Evolutionary conservation across 2,113 vertebrate species (phyloP).

Genomic region (Actenoides lindsayi): DNA sequence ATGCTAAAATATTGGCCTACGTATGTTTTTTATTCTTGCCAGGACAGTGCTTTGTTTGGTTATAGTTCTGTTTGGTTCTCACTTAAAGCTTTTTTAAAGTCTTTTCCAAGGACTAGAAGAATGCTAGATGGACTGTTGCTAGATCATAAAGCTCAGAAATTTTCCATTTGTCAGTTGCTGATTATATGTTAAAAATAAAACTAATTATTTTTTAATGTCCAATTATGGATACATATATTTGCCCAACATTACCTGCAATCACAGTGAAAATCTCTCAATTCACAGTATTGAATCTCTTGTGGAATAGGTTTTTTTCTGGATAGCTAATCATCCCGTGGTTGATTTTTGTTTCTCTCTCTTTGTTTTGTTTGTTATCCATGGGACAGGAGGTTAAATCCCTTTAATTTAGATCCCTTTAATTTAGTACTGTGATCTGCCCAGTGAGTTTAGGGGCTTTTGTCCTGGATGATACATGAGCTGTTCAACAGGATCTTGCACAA

Average conservation of each 20-base stretch:
- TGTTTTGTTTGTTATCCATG: neutral
- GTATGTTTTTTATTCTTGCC: neutral
- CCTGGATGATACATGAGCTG: neutral
- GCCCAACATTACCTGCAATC: neutral
- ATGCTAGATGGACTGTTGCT: neutral
- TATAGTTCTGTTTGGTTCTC: neutral
- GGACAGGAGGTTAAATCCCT: neutral
- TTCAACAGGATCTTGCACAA: neutral
- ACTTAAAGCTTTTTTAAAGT: neutral
- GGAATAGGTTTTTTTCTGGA: neutral
- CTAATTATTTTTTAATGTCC: neutral
- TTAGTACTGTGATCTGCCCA: neutral
- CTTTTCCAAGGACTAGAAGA: neutral
- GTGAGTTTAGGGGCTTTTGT: neutral
- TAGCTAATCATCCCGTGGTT: neutral
- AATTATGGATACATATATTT: neutral
- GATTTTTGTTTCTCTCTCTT: neutral
- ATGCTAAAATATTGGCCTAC: neutral
- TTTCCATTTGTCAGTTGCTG: neutral
- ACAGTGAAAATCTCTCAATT: neutral
- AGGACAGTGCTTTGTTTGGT: neutral
- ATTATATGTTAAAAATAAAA: neutral
- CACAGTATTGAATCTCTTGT: neutral
- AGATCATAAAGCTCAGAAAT: neutral
- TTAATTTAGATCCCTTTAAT: neutral